Conservation (phyloP, 2,113 vertebrate species). For the Mesembrinibis cayennensis region DNA sequence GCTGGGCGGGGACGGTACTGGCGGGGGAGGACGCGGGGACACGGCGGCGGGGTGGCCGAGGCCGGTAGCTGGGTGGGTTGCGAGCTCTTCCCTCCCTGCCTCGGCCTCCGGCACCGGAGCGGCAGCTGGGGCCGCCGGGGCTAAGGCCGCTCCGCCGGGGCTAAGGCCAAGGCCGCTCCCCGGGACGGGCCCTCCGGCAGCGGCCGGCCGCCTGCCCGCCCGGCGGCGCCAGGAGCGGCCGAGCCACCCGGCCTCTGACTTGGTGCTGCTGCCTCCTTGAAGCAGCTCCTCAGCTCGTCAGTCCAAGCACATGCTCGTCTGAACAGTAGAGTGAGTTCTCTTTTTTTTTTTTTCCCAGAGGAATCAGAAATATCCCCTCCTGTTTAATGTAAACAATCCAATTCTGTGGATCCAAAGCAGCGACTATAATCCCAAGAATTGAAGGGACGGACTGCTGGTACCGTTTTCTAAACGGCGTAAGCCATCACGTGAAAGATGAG, state of each 20-base stretch:
- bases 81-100: not conserved
- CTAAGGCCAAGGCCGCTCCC: too few species aligned
- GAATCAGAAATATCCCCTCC: accelerated
- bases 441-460: accelerated
- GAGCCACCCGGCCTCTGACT: too few species aligned
- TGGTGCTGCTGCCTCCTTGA: not conserved
- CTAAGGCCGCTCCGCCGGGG: too few species aligned
- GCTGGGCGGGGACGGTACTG: not conserved
- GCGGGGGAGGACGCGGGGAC: not conserved
- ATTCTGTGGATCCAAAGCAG: accelerated
- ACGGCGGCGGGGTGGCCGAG: too few species aligned
- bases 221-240: not conserved
- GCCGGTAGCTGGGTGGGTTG: not conserved
- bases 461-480: accelerated
- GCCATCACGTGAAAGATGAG: accelerated
- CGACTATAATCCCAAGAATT: accelerated
- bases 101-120: not conserved
- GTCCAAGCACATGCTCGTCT: accelerated
- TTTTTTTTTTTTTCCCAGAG: too few species aligned
- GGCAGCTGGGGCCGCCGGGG: not conserved
- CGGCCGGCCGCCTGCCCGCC: too few species aligned
- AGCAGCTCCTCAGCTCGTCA: not conserved
- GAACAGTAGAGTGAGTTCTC: accelerated
- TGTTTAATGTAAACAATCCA: accelerated
- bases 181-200: too few species aligned